These are phyloP conservation scores for Meriones unguiculatus DNA, from an alignment of 2,113 vertebrate genomes.

Conservation along the genomic window DNA sequence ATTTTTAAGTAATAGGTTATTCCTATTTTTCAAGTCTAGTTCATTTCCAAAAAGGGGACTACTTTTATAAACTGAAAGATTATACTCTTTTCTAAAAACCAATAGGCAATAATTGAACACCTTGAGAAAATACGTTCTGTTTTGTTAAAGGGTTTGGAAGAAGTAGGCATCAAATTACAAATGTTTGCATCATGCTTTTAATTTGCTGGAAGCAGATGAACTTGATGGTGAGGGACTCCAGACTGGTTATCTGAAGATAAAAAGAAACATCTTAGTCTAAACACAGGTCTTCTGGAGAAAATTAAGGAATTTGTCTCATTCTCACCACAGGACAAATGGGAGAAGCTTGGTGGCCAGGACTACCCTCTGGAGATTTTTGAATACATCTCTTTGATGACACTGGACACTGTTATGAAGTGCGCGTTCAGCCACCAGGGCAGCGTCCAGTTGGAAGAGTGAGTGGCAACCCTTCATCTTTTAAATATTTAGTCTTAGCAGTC, in stretches of 20 bases:
- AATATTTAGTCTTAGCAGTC: not conserved
- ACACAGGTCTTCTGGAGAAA: not conserved
- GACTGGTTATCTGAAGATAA: not conserved
- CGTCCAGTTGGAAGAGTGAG: conserved; percentile 90
- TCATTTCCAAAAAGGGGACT: not conserved
- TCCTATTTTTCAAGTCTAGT: not conserved
- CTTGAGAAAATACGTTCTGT: not conserved
- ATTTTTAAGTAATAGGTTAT: not conserved
- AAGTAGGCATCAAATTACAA: not conserved
- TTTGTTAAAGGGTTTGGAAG: not conserved
- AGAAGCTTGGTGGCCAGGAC: conserved; percentile 79
- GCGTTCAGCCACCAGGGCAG: conserved; percentile 92
- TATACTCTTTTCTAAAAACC: not conserved
- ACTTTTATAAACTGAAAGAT: not conserved
- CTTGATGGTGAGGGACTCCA: not conserved
- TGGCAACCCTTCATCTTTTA: not conserved
- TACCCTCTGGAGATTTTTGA: conserved; percentile 91
- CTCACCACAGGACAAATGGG: conserved; percentile 92
- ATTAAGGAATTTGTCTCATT: not conserved
- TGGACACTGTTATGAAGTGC: conserved; percentile 94
- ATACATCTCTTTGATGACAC: conserved; percentile 92
- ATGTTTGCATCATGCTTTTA: not conserved
- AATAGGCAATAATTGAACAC: not conserved
- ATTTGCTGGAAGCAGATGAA: not conserved
- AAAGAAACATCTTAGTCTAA: not conserved